phyloP scores from a whole-genome alignment of 2,888 invertebrate species.

The Diloba caeruleocephala region DNA sequence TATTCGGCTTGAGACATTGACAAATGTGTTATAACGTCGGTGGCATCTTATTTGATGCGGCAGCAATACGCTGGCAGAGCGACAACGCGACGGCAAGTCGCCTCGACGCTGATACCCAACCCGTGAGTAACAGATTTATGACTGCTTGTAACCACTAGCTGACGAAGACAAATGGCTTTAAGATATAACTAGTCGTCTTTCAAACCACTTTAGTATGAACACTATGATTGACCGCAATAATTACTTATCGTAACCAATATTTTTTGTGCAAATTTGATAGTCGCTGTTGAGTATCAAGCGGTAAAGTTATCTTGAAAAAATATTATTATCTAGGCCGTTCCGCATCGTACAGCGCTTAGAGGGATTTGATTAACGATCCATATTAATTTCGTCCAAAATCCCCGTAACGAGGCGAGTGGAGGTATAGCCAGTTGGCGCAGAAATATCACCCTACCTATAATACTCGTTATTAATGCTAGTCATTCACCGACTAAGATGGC shows the following conservation, averaged over 20 bases:
- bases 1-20: constrained; percentile 42
- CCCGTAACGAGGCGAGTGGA: constrained; percentile 71
- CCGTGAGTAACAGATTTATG: constrained; percentile 58
- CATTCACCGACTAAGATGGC: constrained; percentile 58
- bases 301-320: constrained; percentile 64
- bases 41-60: constrained; percentile 35
- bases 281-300: constrained; percentile 21
- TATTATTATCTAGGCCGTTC: constrained; percentile 65
- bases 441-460: constrained; percentile 67
- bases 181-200: constrained; percentile 32
- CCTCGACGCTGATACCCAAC: constrained; percentile 43
- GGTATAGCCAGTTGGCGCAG: constrained; percentile 58
- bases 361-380: constrained; percentile 81
- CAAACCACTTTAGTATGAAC: constrained; percentile 15
- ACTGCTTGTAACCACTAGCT: constrained; percentile 37
- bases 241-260: constrained; percentile 11
- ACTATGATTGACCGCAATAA: constrained; percentile 9
- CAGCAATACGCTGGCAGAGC: constrained; percentile 30
- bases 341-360: constrained; percentile 68
- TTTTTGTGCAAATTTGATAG: constrained; percentile 8
- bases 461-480: constrained; percentile 71
- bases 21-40: constrained; percentile 42
- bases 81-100: constrained; percentile 32
- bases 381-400: constrained; percentile 81
- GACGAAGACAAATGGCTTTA: constrained; percentile 61